Base-by-base conservation (phyloP, 2,797 vertebrate genomes). In the Trachurus trachurus region DNA sequence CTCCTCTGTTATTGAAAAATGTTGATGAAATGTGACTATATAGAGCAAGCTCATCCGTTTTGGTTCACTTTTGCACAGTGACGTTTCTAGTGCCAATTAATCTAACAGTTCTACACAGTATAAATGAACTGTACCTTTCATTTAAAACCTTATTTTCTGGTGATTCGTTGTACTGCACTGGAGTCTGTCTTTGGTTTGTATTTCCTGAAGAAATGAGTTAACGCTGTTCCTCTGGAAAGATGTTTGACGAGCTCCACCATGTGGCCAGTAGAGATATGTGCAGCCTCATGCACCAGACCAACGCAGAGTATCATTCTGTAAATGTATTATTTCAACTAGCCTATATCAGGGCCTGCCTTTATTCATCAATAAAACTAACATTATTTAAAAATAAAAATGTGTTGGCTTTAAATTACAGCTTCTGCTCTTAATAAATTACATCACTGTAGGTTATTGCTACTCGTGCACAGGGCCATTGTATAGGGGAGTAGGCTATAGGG, bases 171-270 rank as follows among this genome's bases (percentile, higher is more conserved):
- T 72, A 54, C 60, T 59, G 42, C 60, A 9, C 78, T 71, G 80
- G 71, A 80, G 81, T 85, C 70, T 81, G 79, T 76, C 60, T 85
- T 68, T 81, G 84, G 81, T 76, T 84, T 82, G 80, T 61, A 47
- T 84, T 84, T 91, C 82, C 84, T 86, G 74, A 61, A 85, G 86
- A 87, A 87, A 84, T 75, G 29, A 84, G 84, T 86, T 76, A 19
- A 64, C 47, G 9, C 77, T 57, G 87, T 71, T 89, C 81, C 78
- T 83, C 54, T 80, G 78, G 63, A 58, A 78, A 62, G 76, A 84
- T 86, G 93, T 88, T 84, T 87, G 89, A 90, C 63, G 91, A 94
- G 92, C 93, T 29, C 93, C 94, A 90, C 61, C 94, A 90, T 84
- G 94, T 90, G 94, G 89, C 70, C 11, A 44, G 15, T 50, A 19